phyloP scores from a whole-genome alignment of 2,113 vertebrate species.

The Pandion haliaetus region DNA sequence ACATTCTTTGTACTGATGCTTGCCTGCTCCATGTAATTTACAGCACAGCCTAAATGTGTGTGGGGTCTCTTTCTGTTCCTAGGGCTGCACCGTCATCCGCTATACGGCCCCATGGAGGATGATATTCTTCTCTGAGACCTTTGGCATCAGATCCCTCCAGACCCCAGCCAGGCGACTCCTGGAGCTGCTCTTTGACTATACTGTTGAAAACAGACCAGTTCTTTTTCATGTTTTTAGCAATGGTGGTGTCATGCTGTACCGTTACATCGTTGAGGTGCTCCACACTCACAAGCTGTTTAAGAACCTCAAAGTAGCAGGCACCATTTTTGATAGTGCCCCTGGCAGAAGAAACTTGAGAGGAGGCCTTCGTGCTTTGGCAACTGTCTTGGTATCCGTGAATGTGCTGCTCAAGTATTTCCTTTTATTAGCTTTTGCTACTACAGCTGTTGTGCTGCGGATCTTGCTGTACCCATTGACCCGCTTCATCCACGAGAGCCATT shows the following conservation, averaged over 20 bases:
- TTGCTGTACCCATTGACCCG: constrained; percentile 87
- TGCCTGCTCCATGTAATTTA: neutral
- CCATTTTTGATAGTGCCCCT: constrained; percentile 90
- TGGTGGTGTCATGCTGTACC: constrained; percentile 92
- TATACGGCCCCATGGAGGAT: constrained; percentile 90
- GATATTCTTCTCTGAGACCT: constrained; percentile 88
- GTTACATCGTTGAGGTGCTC: constrained; percentile 86
- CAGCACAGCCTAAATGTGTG: neutral
- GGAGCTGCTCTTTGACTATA: constrained; percentile 89
- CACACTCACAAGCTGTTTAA: constrained; percentile 77
- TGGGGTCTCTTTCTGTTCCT: neutral
- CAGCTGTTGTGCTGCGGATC: constrained; percentile 75
- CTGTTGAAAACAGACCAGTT: constrained; percentile 86
- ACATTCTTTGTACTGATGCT: neutral
- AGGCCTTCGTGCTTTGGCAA: constrained; percentile 80
- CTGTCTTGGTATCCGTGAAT: constrained; percentile 74
- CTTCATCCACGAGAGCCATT: constrained; percentile 88
- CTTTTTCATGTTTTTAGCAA: constrained; percentile 97
- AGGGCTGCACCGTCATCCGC: constrained; percentile 91
- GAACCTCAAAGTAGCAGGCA: constrained; percentile 81
- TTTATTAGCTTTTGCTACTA: constrained; percentile 75
- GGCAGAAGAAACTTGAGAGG: constrained; percentile 85
- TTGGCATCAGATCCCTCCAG: constrained; percentile 88
- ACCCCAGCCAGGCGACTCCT: constrained; percentile 83
- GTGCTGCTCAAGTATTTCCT: constrained; percentile 74